These are phyloP conservation scores for Margarornis squamiger DNA, from an alignment of 2,797 vertebrate species.

Conservation along the genomic window DNA sequence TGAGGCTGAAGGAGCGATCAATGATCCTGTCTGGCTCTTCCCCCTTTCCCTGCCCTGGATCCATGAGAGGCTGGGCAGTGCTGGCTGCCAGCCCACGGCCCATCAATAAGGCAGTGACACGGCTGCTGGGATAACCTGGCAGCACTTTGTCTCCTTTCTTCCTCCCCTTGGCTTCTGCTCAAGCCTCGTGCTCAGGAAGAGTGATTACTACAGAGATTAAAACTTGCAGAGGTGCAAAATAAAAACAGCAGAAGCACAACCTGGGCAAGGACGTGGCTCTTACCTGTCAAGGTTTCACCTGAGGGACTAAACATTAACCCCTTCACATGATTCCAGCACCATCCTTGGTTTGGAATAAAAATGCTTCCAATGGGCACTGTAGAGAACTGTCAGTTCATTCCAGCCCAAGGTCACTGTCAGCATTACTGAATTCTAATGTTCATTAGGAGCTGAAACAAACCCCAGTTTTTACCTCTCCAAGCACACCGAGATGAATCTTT, in stretches of 20 bases:
- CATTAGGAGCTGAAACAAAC: background rate
- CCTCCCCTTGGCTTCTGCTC: conserved; percentile 19
- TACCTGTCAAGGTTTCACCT: background rate
- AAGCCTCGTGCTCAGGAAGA: background rate
- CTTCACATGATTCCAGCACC: background rate
- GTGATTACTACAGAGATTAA: background rate
- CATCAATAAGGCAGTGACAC: conserved; percentile 30
- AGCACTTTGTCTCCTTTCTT: background rate
- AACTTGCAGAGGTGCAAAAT: conserved; percentile 26
- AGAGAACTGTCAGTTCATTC: background rate
- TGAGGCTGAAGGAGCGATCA: conserved; percentile 68
- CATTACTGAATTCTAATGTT: background rate
- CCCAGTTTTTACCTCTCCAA: background rate
- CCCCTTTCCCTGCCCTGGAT: background rate
- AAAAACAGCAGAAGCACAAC: background rate
- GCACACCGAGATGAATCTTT: background rate
- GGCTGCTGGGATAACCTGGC: conserved; percentile 36
- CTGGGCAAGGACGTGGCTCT: background rate
- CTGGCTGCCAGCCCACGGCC: conserved; percentile 30
- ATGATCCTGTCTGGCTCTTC: conserved; percentile 73
- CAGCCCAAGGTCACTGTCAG: background rate
- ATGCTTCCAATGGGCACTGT: background rate
- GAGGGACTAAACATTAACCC: background rate
- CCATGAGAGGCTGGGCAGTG: background rate
- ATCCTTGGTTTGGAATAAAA: background rate